phyloP scores from a whole-genome alignment of 64 coral and sea anemone genomes.

The Porites australiensis region DNA sequence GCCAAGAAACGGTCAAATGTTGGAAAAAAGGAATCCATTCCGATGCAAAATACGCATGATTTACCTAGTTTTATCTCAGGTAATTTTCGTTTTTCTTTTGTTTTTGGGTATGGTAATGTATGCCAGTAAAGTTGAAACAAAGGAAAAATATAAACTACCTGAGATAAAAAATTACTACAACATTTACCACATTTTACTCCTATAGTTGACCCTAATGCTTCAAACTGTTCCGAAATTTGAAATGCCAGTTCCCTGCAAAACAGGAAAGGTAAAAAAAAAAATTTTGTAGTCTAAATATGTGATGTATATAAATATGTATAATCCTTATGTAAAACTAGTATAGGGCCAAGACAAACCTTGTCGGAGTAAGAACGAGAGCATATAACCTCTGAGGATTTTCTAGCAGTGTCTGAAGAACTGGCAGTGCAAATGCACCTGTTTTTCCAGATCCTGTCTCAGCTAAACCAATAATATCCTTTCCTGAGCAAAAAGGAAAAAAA shows the following conservation, averaged over 20 bases:
- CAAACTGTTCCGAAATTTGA: conserved; percentile 99
- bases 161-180: too few relatives aligned
- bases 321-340: too few relatives aligned
- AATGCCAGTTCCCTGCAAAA: conserved; percentile 89
- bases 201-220: conserved; percentile 92
- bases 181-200: conserved; percentile 95
- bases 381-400: conserved; percentile 90
- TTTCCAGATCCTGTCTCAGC: conserved; percentile 99
- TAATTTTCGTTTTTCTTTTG: too few relatives aligned
- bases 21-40: too few relatives aligned
- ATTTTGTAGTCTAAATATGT: neutral
- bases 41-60: too few relatives aligned
- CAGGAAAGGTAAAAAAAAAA: neutral
- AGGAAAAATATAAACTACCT: too few relatives aligned
- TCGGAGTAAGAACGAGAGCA: conserved; percentile 92
- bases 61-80: too few relatives aligned
- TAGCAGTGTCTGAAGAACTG: conserved; percentile 86
- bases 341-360: conserved; percentile 59
- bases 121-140: too few relatives aligned
- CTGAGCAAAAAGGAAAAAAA: conserved; percentile 17
- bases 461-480: conserved; percentile 97
- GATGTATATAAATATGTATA: neutral
- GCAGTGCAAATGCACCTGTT: conserved; percentile 98
- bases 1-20: too few relatives aligned
- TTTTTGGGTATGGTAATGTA: too few relatives aligned